phyloP scores from a whole-genome alignment of 2,797 vertebrate species.

The Sebastes matsubarae region DNA sequence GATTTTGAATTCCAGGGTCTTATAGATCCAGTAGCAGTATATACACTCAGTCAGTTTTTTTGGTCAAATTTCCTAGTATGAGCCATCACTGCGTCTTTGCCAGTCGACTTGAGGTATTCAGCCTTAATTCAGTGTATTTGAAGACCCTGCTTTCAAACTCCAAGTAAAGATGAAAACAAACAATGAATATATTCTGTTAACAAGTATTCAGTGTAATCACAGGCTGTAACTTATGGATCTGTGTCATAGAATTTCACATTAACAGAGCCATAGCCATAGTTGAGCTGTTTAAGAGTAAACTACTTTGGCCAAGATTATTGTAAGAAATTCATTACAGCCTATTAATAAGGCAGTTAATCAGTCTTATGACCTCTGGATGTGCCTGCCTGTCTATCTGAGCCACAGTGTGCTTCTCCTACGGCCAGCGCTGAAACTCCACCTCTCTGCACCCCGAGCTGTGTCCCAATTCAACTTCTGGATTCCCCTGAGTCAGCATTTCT shows the following conservation, averaged over 20 bases:
- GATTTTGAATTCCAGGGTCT: neutral
- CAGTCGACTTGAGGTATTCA: neutral
- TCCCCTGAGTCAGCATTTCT: no score
- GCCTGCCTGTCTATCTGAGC: constrained; percentile 2
- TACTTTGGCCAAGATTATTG: constrained; percentile 5
- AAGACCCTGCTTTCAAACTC: neutral
- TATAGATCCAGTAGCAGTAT: neutral
- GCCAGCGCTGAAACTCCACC: neutral
- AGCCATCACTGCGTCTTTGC: neutral
- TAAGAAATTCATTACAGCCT: constrained; percentile 34
- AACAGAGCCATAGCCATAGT: neutral
- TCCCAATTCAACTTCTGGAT: neutral
- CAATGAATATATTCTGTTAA: neutral
- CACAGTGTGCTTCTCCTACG: neutral
- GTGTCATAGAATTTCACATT: neutral
- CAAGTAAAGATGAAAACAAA: neutral
- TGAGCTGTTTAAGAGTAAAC: constrained; percentile 23
- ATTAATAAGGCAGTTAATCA: constrained; percentile 35
- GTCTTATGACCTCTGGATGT: constrained; percentile 27
- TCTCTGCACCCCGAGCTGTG: neutral
- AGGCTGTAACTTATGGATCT: neutral
- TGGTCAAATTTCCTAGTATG: neutral
- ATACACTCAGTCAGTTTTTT: neutral
- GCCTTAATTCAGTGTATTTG: neutral
- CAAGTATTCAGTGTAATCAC: neutral